Evolutionary conservation across 1,140 invertebrate species (phyloP).

Genomic region (Drosophila gunungcola): DNA sequence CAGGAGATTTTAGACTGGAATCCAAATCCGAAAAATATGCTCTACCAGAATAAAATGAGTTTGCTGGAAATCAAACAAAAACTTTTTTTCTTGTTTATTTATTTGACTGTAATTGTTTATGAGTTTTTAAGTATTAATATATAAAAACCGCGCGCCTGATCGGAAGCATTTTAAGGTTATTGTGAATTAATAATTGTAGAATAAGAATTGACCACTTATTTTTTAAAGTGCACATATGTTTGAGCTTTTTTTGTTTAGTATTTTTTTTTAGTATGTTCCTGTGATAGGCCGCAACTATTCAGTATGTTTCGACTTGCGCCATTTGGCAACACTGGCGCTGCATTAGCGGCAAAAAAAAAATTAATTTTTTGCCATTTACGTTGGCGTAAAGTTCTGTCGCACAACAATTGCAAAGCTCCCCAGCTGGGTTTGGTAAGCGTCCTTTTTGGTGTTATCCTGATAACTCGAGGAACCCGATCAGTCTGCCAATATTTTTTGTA

Average conservation of each 20-base stretch:
- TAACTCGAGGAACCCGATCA: neutral
- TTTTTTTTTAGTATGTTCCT: neutral
- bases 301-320: neutral
- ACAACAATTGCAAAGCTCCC: constrained; percentile 8
- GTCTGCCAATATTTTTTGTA: constrained; percentile 13
- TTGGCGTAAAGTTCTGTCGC: constrained; percentile 13
- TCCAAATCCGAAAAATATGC: too few relatives aligned
- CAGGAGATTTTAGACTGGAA: too few relatives aligned
- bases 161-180: too few relatives aligned
- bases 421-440: constrained; percentile 11
- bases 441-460: neutral
- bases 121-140: too few relatives aligned
- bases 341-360: constrained; percentile 10
- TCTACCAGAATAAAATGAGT: too few relatives aligned
- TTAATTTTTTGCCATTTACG: constrained; percentile 6
- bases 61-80: too few relatives aligned
- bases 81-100: too few relatives aligned
- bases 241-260: neutral
- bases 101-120: too few relatives aligned
- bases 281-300: neutral
- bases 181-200: too few relatives aligned
- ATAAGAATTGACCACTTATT: too few relatives aligned
- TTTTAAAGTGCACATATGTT: too few relatives aligned
- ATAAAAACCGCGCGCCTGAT: too few relatives aligned
- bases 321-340: constrained; percentile 9